Conservation (phyloP, 2,797 vertebrate species). For the Serranus cabrilla region DNA sequence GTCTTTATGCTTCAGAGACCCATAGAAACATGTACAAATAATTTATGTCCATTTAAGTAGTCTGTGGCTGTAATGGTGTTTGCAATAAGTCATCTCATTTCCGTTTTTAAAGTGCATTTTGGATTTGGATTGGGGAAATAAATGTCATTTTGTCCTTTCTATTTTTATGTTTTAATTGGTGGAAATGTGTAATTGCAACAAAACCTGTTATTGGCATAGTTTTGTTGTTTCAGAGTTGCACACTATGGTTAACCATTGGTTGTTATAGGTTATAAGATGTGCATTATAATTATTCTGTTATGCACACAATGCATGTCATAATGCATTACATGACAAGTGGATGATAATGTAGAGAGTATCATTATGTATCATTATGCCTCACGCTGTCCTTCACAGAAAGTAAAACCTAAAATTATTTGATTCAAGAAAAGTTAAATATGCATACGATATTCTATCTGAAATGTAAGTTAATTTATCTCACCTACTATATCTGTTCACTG, state of each 20-base stretch:
- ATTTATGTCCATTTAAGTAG: neutral
- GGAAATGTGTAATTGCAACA: neutral
- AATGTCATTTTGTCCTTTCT: neutral
- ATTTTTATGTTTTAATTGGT: neutral
- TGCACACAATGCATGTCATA: neutral
- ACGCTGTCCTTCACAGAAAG: neutral
- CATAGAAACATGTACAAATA: neutral
- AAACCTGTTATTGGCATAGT: neutral
- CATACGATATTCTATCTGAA: neutral
- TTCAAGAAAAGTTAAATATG: neutral
- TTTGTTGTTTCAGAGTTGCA: neutral
- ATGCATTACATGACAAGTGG: neutral
- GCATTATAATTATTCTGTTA: neutral
- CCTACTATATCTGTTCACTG: constrained; percentile 10
- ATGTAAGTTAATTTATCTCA: constrained; percentile 15
- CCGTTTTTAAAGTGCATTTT: constrained; percentile 5
- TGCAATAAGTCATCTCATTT: constrained; percentile 14
- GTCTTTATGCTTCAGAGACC: constrained; percentile 32
- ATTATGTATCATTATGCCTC: neutral
- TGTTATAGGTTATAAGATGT: neutral
- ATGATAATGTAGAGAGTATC: neutral
- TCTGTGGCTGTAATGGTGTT: neutral
- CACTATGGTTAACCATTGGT: no score
- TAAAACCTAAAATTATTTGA: neutral
- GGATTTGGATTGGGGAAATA: neutral